A percentile compares a stretch with the other conserved stretches of the same genome.
These are phyloP conservation scores for Eudemis profundana DNA, from an alignment of 2,888 invertebrate species.

Conservation along the genomic window DNA sequence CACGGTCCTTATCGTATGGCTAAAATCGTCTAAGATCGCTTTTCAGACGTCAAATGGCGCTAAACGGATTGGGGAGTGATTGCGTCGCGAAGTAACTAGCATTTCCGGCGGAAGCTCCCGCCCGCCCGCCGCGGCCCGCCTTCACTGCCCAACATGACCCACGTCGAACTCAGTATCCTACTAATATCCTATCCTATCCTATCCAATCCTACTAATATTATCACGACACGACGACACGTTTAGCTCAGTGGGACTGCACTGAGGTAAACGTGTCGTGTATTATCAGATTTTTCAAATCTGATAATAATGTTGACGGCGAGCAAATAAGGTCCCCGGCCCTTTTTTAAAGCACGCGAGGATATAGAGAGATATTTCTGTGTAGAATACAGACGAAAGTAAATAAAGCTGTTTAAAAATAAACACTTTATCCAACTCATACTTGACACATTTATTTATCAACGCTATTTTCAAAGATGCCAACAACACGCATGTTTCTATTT, in stretches of 20 bases:
- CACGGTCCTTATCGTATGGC: no score
- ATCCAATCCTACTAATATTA: no score
- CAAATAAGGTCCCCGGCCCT: no score
- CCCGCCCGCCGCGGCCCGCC: slow-evolving; percentile 62
- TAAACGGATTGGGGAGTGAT: slow-evolving; percentile 35
- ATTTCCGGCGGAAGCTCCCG: slow-evolving; percentile 71
- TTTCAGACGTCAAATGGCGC: slow-evolving; percentile 20
- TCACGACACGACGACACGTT: no score
- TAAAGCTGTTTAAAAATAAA: not conserved
- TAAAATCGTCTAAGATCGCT: not conserved
- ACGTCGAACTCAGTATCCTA: no score
- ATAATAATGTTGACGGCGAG: no score
- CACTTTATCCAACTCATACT: not conserved
- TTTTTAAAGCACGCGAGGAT: no score
- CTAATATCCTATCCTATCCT: no score
- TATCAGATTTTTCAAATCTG: no score
- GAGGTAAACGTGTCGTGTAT: no score
- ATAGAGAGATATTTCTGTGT: no score
- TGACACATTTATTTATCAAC: slow-evolving; percentile 11
- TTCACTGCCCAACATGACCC: slow-evolving; percentile 51
- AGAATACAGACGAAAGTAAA: not conserved
- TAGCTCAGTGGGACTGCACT: no score
- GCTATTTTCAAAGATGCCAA: not conserved
- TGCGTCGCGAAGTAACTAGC: slow-evolving; percentile 47
- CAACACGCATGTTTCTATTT: not conserved